Conservation (phyloP, 2,113 vertebrate species). For the Caloenas nicobarica region DNA sequence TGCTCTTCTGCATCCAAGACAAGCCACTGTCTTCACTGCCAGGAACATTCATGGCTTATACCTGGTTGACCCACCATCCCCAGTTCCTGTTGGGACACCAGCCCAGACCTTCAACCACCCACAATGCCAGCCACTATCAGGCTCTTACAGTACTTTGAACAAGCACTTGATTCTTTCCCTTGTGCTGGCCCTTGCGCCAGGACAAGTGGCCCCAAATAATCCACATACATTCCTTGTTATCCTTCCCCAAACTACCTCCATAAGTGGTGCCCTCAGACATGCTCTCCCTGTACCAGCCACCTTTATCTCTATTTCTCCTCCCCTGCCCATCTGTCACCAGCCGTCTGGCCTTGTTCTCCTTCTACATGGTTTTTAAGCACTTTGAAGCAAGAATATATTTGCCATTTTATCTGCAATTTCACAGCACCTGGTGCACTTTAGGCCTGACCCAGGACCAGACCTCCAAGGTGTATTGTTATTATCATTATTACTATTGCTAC, state of each 20-base stretch:
- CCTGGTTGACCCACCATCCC: background rate
- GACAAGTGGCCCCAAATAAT: background rate
- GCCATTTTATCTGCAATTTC: background rate
- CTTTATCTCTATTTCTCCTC: background rate
- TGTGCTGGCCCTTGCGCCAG: too few species aligned
- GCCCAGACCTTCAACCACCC: background rate
- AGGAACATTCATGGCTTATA: background rate
- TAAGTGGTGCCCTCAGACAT: rapidly evolving
- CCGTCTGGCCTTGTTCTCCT: background rate
- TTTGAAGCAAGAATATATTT: background rate
- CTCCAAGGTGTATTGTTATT: background rate
- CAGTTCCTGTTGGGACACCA: rapidly evolving
- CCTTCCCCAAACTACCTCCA: background rate
- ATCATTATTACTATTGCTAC: background rate
- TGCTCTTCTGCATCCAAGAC: background rate
- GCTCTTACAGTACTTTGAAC: rapidly evolving
- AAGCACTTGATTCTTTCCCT: background rate
- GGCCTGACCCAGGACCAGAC: background rate
- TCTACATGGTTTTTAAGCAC: rapidly evolving
- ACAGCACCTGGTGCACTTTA: background rate
- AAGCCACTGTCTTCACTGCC: too few species aligned
- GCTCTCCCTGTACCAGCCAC: background rate
- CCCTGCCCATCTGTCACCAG: background rate
- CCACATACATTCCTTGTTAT: background rate
- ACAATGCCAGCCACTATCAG: rapidly evolving